Conservation (phyloP, 1,140 invertebrate species). For the Heliconius nattereri region DNA sequence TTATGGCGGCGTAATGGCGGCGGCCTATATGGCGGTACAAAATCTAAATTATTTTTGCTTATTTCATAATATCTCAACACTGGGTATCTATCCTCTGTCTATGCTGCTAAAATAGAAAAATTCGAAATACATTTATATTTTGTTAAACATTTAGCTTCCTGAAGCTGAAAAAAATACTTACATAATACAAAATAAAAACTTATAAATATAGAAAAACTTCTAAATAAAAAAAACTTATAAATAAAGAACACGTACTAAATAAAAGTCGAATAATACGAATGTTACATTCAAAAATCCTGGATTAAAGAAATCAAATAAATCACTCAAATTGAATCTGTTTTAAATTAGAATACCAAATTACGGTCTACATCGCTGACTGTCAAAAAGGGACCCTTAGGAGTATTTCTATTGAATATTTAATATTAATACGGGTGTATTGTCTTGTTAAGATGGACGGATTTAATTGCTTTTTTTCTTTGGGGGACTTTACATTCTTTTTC, state of each 20-base stretch:
- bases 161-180: too few relatives aligned
- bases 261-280: not conserved
- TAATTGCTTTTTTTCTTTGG: not conserved
- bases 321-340: slow-evolving; percentile 36
- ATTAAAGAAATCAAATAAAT: slow-evolving; percentile 34
- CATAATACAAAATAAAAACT: too few relatives aligned
- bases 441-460: not conserved
- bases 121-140: too few relatives aligned
- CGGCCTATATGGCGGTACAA: too few relatives aligned
- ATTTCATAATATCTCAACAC: too few relatives aligned
- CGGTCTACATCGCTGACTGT: slow-evolving; percentile 17
- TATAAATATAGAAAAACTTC: too few relatives aligned
- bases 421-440: slow-evolving; percentile 3
- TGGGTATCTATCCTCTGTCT: too few relatives aligned
- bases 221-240: too few relatives aligned
- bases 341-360: slow-evolving; percentile 38
- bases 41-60: too few relatives aligned
- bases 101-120: too few relatives aligned
- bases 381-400: not conserved
- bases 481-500: not conserved
- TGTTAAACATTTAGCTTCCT: too few relatives aligned
- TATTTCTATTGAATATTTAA: slow-evolving; percentile 31
- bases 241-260: not conserved
- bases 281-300: not conserved
- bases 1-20: too few relatives aligned